phyloP scores from a whole-genome alignment of 1,140 invertebrate genomes.

The Galleria mellonella region DNA sequence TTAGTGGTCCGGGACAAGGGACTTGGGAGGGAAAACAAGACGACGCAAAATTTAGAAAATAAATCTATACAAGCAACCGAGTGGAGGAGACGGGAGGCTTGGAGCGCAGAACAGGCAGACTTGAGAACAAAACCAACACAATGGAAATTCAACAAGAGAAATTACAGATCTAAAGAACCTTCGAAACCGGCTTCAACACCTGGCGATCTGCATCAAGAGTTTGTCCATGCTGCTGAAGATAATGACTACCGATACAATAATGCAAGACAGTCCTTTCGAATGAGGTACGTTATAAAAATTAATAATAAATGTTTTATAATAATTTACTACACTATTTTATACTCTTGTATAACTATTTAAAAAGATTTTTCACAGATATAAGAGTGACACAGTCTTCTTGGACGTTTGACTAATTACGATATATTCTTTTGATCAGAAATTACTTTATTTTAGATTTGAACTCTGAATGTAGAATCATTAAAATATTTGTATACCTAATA shows the following conservation, averaged over 20 bases:
- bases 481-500: too few relatives aligned
- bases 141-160: conserved; percentile 84
- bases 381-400: too few relatives aligned
- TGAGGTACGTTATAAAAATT: conserved; percentile 51
- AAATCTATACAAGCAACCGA: conserved; percentile 80
- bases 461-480: background rate
- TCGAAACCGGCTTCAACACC: conserved; percentile 61
- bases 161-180: conserved; percentile 68
- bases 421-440: too few relatives aligned
- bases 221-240: conserved; percentile 59
- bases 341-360: too few relatives aligned
- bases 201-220: conserved; percentile 61
- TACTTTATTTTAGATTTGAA: too few relatives aligned
- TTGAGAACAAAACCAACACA: conserved; percentile 78
- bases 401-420: too few relatives aligned
- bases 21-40: conserved; percentile 80
- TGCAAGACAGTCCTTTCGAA: conserved; percentile 58
- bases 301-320: conserved; percentile 1
- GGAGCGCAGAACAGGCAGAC: conserved; percentile 82
- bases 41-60: conserved; percentile 77
- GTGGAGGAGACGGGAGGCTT: conserved; percentile 84
- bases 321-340: too few relatives aligned
- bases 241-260: conserved; percentile 70
- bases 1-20: conserved; percentile 79
- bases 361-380: background rate